A percentile compares a stretch with the other conserved stretches of the same genome.
phyloP scores from a whole-genome alignment of 2,888 invertebrate genomes.

The Drepanosiphum platanoidis region DNA sequence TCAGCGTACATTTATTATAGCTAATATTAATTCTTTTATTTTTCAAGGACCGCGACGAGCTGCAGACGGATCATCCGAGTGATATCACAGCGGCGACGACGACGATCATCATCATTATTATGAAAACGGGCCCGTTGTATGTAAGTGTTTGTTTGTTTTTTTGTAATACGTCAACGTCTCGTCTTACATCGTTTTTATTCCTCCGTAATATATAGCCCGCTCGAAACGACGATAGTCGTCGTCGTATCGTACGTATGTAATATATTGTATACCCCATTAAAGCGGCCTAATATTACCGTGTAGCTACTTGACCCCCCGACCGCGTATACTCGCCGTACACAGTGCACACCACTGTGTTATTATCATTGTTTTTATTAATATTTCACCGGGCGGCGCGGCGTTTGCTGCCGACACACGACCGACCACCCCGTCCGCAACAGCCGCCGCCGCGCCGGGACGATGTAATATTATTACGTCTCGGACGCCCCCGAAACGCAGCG shows the following conservation, averaged over 20 bases:
- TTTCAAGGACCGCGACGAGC: neutral
- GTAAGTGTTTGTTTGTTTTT: neutral
- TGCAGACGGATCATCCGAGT: no score
- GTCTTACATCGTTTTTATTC: slow-evolving; percentile 7
- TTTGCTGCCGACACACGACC: neutral
- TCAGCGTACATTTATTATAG: no score
- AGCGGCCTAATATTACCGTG: neutral
- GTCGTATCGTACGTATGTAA: neutral
- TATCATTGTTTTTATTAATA: neutral
- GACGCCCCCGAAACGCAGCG: slow-evolving; percentile 22
- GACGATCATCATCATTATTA: neutral
- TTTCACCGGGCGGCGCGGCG: neutral
- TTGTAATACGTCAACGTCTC: slow-evolving; percentile 17
- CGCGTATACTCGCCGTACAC: no score
- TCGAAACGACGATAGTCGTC: neutral
- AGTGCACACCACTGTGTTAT: neutral
- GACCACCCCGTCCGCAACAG: slow-evolving; percentile 20
- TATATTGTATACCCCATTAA: neutral
- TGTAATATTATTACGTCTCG: no score
- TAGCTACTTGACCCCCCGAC: slow-evolving; percentile 10
- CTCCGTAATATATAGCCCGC: neutral
- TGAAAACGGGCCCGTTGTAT: neutral
- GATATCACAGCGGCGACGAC: no score
- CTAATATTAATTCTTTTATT: no score
- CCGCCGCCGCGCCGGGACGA: no score